Evolutionary conservation across 2,888 invertebrate genomes (phyloP).

Genomic region (Chouioia cunea): DNA sequence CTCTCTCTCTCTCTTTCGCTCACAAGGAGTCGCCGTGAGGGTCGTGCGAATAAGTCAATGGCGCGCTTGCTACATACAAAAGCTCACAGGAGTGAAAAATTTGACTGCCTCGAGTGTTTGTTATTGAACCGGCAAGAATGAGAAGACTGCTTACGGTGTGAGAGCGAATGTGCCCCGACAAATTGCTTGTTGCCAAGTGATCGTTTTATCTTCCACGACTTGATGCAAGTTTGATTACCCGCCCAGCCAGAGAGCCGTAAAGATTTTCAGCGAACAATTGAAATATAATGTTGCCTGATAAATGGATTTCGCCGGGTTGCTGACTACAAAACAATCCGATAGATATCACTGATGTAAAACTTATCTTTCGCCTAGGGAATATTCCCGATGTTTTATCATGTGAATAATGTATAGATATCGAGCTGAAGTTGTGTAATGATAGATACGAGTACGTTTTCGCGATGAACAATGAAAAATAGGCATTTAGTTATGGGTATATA

Average conservation of each 20-base stretch:
- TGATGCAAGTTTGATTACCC: conserved; percentile 43
- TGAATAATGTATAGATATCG: too few relatives aligned
- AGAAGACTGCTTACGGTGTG: not conserved
- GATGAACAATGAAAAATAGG: too few relatives aligned
- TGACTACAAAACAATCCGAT: conserved; percentile 5
- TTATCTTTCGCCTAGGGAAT: too few relatives aligned
- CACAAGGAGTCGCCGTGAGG: not conserved
- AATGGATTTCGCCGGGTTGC: conserved; percentile 20
- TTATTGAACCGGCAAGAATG: not conserved
- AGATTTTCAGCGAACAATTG: conserved; percentile 17
- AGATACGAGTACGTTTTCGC: too few relatives aligned
- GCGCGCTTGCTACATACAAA: conserved; percentile 6
- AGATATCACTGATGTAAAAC: conserved; percentile 13
- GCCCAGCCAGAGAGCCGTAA: not conserved
- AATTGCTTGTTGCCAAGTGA: conserved; percentile 35
- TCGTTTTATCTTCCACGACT: conserved; percentile 41
- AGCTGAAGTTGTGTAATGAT: too few relatives aligned
- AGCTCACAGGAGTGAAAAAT: conserved; percentile 38
- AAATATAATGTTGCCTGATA: conserved; percentile 36
- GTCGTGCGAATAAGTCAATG: conserved; percentile 38
- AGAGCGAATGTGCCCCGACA: conserved; percentile 20
- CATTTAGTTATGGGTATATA: too few relatives aligned
- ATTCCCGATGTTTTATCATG: too few relatives aligned
- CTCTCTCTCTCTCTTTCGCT: too few relatives aligned
- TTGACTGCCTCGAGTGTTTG: conserved; percentile 14